Evolutionary conservation across 2,113 vertebrate species (phyloP).

Genomic region (Desmodus rotundus): DNA sequence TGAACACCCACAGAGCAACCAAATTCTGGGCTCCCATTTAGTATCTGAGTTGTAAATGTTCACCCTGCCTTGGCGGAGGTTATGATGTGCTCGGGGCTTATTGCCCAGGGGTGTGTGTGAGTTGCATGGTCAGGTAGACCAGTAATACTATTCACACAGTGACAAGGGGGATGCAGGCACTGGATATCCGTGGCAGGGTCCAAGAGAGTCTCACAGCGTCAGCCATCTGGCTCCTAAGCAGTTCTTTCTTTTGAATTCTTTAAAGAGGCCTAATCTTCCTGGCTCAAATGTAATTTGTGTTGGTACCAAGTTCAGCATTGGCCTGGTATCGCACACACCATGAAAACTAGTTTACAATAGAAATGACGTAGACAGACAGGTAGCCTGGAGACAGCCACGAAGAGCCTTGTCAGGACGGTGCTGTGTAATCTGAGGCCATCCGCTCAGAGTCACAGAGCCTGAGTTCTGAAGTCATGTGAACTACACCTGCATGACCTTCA

Average conservation of each 20-base stretch:
- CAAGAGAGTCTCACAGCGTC: background rate
- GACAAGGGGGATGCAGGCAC: background rate
- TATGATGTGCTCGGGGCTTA: background rate
- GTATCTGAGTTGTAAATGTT: background rate
- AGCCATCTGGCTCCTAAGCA: background rate
- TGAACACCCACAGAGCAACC: background rate
- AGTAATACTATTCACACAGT: background rate
- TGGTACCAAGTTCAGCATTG: background rate
- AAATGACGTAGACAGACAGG: background rate
- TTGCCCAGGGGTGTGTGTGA: accelerated
- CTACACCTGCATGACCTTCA: background rate
- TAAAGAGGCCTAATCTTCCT: background rate
- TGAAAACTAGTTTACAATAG: background rate
- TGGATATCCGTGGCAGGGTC: background rate
- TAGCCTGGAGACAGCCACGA: background rate
- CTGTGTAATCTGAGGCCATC: background rate
- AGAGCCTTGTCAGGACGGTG: background rate
- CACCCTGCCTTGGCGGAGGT: background rate
- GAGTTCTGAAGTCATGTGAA: background rate
- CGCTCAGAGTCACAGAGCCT: background rate
- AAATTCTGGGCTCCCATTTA: background rate
- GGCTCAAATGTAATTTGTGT: background rate
- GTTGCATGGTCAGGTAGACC: background rate
- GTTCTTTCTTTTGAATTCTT: background rate
- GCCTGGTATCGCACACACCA: background rate